Percentiles rank a stretch among this genome's conserved stretches.
phyloP scores from a whole-genome alignment of 2,113 vertebrate species.

The Orycteropus afer region DNA sequence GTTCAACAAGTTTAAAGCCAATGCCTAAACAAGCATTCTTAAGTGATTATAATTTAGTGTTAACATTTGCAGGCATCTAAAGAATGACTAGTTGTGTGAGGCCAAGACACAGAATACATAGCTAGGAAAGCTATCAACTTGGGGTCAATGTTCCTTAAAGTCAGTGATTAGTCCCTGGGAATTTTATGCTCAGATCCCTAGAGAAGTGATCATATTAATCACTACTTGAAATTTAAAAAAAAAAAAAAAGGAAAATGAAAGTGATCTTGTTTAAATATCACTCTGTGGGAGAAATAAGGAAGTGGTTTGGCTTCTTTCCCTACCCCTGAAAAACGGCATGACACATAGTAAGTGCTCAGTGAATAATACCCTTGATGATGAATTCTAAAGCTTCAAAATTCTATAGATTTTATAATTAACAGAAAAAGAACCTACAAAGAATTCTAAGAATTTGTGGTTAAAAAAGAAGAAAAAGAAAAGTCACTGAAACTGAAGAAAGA shows the following conservation, averaged over 20 bases:
- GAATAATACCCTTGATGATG: neutral
- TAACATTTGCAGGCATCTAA: neutral
- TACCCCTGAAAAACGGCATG: conserved; percentile 24
- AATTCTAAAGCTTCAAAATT: neutral
- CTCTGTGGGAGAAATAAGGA: conserved; percentile 57
- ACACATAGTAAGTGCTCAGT: neutral
- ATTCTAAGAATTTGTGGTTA: neutral
- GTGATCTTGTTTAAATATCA: conserved; percentile 22
- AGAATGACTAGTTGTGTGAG: neutral
- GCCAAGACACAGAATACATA: neutral
- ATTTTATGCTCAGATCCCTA: neutral
- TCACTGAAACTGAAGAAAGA: neutral
- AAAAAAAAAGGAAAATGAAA: conserved; percentile 44
- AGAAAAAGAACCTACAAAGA: neutral
- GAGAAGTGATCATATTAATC: conserved; percentile 42
- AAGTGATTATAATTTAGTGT: neutral
- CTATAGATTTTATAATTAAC: neutral
- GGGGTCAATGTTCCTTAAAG: neutral
- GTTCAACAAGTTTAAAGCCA: neutral
- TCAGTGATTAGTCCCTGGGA: neutral
- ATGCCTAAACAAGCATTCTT: neutral
- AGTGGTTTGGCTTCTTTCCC: conserved; percentile 29
- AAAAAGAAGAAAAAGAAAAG: neutral
- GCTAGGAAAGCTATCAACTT: neutral
- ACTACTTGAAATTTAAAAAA: neutral